Conservation (phyloP, 2,797 vertebrate species). For the Alfaro cultratus region DNA sequence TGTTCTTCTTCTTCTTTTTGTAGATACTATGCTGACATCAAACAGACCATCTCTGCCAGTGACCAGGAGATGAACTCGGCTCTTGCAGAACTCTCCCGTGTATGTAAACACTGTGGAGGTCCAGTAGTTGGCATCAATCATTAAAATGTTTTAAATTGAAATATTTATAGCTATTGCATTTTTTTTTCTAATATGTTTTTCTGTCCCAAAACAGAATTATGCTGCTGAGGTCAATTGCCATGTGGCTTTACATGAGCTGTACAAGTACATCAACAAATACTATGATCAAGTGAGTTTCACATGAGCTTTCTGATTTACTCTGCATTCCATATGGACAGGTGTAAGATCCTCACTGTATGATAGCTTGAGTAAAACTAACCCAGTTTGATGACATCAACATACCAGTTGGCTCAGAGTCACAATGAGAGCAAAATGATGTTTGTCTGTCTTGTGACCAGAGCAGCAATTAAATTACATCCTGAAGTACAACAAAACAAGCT, state of each 20-base stretch:
- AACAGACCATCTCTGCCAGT: slow-evolving; percentile 93
- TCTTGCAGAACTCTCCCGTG: slow-evolving; percentile 93
- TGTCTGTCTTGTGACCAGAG: background rate
- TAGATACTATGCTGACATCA: slow-evolving; percentile 88
- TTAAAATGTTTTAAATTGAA: slow-evolving; percentile 29
- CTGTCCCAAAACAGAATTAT: slow-evolving; percentile 84
- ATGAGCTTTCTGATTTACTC: background rate
- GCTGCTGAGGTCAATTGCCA: slow-evolving; percentile 94
- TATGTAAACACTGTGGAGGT: slow-evolving; percentile 57
- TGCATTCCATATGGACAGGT: background rate
- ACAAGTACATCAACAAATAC: slow-evolving; percentile 99
- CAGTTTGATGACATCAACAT: background rate
- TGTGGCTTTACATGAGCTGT: slow-evolving; percentile 94
- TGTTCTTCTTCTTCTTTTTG: background rate
- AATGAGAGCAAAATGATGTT: background rate
- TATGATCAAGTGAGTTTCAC: slow-evolving; percentile 91
- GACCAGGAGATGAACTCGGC: slow-evolving; percentile 99
- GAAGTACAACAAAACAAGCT: no score
- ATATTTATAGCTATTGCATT: slow-evolving; percentile 10
- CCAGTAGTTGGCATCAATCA: slow-evolving; percentile 20
- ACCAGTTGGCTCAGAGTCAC: background rate
- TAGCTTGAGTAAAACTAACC: background rate
- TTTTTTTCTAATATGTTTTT: slow-evolving; percentile 50
- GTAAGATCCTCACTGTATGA: background rate
- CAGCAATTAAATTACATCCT: no score